These are phyloP conservation scores for Saimiri boliviensis DNA, from an alignment of 2,113 vertebrate species.

Conservation along the genomic window DNA sequence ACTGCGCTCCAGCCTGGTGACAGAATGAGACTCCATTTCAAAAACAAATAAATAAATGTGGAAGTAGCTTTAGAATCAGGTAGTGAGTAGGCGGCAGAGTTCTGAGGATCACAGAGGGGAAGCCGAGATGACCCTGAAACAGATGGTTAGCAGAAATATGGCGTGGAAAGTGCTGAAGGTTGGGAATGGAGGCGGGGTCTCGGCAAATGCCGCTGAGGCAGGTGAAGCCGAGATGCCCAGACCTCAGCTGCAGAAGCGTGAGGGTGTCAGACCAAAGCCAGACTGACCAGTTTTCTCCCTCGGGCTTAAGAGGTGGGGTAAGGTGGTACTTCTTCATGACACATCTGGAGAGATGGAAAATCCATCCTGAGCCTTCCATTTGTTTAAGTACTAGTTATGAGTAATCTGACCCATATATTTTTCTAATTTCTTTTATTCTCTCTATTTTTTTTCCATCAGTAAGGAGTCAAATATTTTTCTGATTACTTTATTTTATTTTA, in stretches of 20 bases:
- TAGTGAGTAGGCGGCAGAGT: background rate
- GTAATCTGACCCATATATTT: background rate
- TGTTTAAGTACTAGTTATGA: background rate
- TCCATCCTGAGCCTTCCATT: background rate
- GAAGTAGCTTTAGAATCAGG: background rate
- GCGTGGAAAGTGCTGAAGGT: background rate
- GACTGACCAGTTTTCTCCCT: background rate
- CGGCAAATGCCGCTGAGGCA: background rate
- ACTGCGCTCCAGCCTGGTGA: too few relatives aligned
- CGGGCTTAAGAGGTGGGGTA: too few relatives aligned
- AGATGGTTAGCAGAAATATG: background rate
- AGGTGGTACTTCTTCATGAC: background rate
- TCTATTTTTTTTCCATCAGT: too few relatives aligned
- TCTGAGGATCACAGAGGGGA: background rate
- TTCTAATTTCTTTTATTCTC: background rate
- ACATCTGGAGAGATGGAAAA: background rate
- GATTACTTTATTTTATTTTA: too few relatives aligned
- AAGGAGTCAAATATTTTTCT: too few relatives aligned
- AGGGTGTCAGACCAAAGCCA: background rate
- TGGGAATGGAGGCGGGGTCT: background rate
- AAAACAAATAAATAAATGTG: too few relatives aligned
- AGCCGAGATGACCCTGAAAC: background rate
- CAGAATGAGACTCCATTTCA: too few relatives aligned
- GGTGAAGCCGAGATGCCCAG: background rate
- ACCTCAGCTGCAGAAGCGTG: too few relatives aligned